Evolutionary conservation across 2,113 vertebrate species (phyloP).

Genomic region (Anguilla rostrata): DNA sequence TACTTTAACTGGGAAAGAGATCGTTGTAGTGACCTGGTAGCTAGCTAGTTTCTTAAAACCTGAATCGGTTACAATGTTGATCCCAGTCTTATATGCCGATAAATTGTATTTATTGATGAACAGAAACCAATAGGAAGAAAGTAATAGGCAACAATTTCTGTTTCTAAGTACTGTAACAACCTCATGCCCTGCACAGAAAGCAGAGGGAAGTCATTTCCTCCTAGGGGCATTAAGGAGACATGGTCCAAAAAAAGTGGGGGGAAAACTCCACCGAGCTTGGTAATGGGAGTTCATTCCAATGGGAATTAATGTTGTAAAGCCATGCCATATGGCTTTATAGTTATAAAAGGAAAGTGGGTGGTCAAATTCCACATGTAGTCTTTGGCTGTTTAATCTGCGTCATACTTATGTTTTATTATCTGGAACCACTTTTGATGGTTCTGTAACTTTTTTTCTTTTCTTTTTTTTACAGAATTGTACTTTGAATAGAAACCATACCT

Average conservation of each 20-base stretch:
- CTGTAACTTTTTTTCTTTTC: not conserved
- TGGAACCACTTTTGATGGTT: not conserved
- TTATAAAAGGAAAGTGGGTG: constrained; percentile 1
- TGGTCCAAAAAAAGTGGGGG: not conserved
- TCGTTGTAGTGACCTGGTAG: too few species aligned
- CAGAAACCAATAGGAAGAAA: not conserved
- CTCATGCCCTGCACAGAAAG: not conserved
- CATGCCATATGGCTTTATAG: constrained; percentile 8
- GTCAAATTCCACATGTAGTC: not conserved
- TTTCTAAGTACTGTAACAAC: not conserved
- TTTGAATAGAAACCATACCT: not conserved
- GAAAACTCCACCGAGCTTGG: not conserved
- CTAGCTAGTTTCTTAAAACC: not conserved
- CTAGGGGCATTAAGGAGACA: not conserved
- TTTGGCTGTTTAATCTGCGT: not conserved
- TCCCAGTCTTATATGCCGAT: too few species aligned
- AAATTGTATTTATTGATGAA: too few species aligned
- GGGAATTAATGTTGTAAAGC: not conserved
- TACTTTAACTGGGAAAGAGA: too few species aligned
- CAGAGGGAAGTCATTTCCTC: not conserved
- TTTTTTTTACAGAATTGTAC: not conserved
- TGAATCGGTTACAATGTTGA: not conserved
- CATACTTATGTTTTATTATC: not conserved
- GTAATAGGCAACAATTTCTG: not conserved
- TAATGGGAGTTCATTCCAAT: not conserved